Evolutionary conservation across 2,113 vertebrate species (phyloP).

Genomic region (Ornithorhynchus anatinus): DNA sequence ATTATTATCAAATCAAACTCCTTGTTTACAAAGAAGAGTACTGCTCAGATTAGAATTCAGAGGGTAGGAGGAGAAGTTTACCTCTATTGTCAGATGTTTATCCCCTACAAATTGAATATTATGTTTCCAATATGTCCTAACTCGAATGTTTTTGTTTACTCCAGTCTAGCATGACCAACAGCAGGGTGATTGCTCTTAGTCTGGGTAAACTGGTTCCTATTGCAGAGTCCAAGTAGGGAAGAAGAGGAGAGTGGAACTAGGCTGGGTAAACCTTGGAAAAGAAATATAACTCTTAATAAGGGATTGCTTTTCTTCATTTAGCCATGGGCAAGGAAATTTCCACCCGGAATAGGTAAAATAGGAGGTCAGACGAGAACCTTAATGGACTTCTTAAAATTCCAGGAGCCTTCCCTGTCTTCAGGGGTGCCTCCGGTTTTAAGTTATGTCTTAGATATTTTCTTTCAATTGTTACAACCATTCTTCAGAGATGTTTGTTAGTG

Average conservation of each 20-base stretch:
- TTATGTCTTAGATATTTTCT: too few relatives aligned
- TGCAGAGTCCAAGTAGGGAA: constrained; percentile 49
- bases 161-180: constrained; percentile 65
- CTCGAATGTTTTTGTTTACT: constrained; percentile 67
- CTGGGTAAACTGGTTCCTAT: constrained; percentile 56
- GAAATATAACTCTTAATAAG: constrained; percentile 24
- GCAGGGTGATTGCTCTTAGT: constrained; percentile 60
- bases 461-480: too few relatives aligned
- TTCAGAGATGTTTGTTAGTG: too few relatives aligned
- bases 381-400: neutral
- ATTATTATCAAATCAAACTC: too few relatives aligned
- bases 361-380: neutral
- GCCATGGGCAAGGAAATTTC: constrained; percentile 10
- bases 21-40: too few relatives aligned
- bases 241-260: constrained; percentile 47
- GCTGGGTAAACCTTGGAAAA: constrained; percentile 43
- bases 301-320: constrained; percentile 6
- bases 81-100: too few relatives aligned
- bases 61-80: too few relatives aligned
- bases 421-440: too few relatives aligned
- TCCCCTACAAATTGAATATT: too few relatives aligned
- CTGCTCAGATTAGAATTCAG: too few relatives aligned
- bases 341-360: neutral
- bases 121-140: constrained; percentile 60
- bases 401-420: neutral